phyloP scores from a whole-genome alignment of 2,113 vertebrate species.

The Dasyornis broadbenti region DNA sequence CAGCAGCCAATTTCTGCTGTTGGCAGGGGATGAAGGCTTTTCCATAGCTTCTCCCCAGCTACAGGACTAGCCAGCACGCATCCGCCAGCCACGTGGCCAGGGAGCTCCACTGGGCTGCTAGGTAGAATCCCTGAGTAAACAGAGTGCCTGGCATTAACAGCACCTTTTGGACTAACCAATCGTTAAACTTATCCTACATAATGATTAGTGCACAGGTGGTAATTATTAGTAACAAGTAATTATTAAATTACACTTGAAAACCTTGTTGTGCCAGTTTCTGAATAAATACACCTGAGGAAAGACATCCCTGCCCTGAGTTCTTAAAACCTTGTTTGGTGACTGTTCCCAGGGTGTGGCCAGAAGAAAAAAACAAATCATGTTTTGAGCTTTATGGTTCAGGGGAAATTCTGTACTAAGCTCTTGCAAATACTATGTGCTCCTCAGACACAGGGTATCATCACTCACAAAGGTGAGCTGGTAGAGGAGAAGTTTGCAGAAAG shows the following conservation, averaged over 20 bases:
- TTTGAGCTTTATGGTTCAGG: background rate
- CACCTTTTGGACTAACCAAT: background rate
- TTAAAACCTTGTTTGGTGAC: background rate
- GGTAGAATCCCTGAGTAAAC: background rate
- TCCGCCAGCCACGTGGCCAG: rapidly evolving
- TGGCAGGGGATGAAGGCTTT: background rate
- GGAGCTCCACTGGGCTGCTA: background rate
- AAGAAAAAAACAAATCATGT: background rate
- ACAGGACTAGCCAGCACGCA: background rate
- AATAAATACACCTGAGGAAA: background rate
- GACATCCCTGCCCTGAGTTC: background rate
- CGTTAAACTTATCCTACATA: background rate
- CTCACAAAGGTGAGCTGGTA: background rate
- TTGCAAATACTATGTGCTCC: background rate
- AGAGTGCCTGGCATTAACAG: background rate
- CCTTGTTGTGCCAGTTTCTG: constrained; percentile 7
- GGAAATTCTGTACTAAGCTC: background rate
- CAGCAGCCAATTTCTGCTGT: background rate
- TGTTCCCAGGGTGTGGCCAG: background rate
- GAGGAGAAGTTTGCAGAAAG: background rate
- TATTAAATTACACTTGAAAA: constrained; percentile 26
- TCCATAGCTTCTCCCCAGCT: background rate
- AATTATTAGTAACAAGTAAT: constrained; percentile 5
- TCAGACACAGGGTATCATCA: background rate
- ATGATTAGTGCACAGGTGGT: background rate